phyloP scores from a whole-genome alignment of 1,140 invertebrate species.

The Elymnias hypermnestra region DNA sequence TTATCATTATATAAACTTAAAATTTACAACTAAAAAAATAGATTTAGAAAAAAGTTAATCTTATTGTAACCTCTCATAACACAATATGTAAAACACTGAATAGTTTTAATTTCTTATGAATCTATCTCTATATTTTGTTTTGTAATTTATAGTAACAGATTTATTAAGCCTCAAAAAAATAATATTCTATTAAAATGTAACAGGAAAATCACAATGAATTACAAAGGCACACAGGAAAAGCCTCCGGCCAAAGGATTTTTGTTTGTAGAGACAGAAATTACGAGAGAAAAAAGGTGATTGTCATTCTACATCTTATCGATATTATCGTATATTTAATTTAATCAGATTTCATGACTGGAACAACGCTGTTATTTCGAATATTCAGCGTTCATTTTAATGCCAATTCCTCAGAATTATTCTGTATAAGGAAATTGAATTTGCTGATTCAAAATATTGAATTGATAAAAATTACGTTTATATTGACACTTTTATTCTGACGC shows the following conservation, averaged over 20 bases:
- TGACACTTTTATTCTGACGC: background rate
- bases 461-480: background rate
- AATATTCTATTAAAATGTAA: too few relatives aligned
- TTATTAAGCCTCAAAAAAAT: too few relatives aligned
- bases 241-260: background rate
- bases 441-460: background rate
- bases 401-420: background rate
- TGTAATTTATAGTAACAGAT: too few relatives aligned
- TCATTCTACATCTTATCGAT: background rate
- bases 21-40: too few relatives aligned
- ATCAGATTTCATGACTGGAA: background rate
- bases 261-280: slow-evolving; percentile 61
- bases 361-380: background rate
- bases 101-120: too few relatives aligned
- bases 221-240: slow-evolving; percentile 26
- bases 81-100: too few relatives aligned
- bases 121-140: too few relatives aligned
- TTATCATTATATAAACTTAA: too few relatives aligned
- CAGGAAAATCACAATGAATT: too few relatives aligned
- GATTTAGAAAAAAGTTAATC: too few relatives aligned
- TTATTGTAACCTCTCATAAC: too few relatives aligned
- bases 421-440: background rate
- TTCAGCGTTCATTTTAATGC: background rate
- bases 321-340: background rate
- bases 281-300: slow-evolving; percentile 23